phyloP scores from a whole-genome alignment of 2,113 vertebrate species.

The Ivindomyrus marchei region DNA sequence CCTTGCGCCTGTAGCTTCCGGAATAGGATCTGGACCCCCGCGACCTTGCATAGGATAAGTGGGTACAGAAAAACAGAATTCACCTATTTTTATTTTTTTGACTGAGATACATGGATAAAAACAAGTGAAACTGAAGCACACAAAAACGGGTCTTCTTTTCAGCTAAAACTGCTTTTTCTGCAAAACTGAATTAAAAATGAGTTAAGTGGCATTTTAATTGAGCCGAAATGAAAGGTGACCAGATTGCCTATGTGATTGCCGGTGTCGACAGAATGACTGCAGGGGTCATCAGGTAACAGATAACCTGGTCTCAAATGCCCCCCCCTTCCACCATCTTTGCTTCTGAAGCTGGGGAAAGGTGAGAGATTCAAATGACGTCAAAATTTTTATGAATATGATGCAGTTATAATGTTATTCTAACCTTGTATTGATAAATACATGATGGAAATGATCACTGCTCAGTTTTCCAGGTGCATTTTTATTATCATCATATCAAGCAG shows the following conservation, averaged over 20 bases:
- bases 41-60: neutral
- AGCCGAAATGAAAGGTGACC: neutral
- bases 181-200: neutral
- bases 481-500: slow-evolving; percentile 17
- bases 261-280: neutral
- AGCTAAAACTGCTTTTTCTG: neutral
- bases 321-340: neutral
- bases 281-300: neutral
- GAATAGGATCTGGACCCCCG: neutral
- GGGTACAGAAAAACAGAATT: neutral
- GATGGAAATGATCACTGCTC: neutral
- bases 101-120: neutral
- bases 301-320: neutral
- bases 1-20: neutral
- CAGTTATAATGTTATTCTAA: neutral
- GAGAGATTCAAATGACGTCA: neutral
- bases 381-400: neutral
- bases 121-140: neutral
- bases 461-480: neutral
- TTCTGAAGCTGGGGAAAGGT: neutral
- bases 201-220: neutral
- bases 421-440: neutral
- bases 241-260: neutral
- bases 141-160: neutral
- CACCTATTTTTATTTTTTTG: neutral